Conservation (phyloP, 2,888 invertebrate species). For the Cerceris rybyensis region DNA sequence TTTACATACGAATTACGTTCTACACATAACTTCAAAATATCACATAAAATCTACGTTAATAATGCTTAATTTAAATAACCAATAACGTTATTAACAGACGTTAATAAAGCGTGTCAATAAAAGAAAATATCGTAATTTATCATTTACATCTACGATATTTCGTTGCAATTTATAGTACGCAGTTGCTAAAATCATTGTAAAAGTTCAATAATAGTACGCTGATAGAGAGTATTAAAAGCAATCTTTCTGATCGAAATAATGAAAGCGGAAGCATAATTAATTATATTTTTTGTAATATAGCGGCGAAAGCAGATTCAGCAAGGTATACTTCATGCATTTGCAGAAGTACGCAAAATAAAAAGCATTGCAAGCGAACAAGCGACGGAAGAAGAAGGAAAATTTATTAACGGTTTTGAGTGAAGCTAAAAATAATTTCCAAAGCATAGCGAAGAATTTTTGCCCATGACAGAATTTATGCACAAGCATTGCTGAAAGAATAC, state of each 20-base stretch:
- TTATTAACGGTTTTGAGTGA: background rate
- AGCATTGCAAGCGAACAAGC: background rate
- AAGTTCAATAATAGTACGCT: background rate
- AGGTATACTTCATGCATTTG: background rate
- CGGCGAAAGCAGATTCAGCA: background rate
- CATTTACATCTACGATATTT: too few relatives aligned
- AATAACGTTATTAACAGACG: too few relatives aligned
- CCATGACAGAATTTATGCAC: background rate
- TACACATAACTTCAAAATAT: too few relatives aligned
- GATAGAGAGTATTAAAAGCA: background rate
- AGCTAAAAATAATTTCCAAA: conserved; percentile 2
- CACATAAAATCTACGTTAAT: too few relatives aligned
- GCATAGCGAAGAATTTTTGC: background rate
- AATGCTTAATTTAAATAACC: too few relatives aligned
- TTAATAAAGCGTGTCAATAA: too few relatives aligned
- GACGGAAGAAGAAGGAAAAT: background rate
- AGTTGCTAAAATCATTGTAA: background rate
- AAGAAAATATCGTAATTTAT: too few relatives aligned
- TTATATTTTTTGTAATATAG: background rate
- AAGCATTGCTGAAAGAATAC: conserved; percentile 64
- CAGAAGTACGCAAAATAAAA: background rate
- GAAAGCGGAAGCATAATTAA: background rate
- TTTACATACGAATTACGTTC: too few relatives aligned
- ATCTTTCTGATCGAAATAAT: too few relatives aligned
- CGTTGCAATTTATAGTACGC: background rate